Percentiles rank a stretch among this genome's conserved stretches.
Conservation (phyloP, 2,888 invertebrate genomes). For the Athrips mouffetella region DNA sequence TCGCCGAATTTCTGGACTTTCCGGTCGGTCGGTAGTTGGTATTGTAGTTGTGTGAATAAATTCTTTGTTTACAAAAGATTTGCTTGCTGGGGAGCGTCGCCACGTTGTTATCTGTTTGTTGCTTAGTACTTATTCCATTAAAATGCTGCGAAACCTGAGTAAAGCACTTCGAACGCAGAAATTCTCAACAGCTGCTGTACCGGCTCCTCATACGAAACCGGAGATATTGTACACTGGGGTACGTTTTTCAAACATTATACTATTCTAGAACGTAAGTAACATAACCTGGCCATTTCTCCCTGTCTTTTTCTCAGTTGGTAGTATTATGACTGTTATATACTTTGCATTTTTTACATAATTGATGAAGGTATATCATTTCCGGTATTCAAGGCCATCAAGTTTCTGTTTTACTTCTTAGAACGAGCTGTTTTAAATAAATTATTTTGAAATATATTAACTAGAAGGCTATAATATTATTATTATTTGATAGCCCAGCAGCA, state of each 20-base stretch:
- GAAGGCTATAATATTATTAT: too few relatives aligned
- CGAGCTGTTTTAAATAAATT: too few relatives aligned
- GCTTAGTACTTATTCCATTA: neutral
- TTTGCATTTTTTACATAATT: too few relatives aligned
- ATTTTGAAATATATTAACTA: too few relatives aligned
- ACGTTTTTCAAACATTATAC: slow-evolving; percentile 29
- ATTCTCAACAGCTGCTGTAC: slow-evolving; percentile 79
- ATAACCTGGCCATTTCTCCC: neutral
- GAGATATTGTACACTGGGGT: slow-evolving; percentile 88
- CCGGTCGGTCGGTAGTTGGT: too few relatives aligned
- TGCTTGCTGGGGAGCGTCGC: neutral
- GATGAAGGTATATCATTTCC: too few relatives aligned
- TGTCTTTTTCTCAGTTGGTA: too few relatives aligned
- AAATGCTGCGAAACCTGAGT: slow-evolving; percentile 57
- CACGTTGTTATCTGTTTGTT: neutral
- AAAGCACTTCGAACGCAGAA: slow-evolving; percentile 54
- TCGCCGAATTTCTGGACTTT: too few relatives aligned
- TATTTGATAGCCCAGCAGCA: too few relatives aligned
- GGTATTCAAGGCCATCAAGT: neutral
- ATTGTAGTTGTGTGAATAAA: too few relatives aligned
- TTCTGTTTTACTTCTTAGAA: neutral
- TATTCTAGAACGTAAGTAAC: neutral
- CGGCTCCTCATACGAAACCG: slow-evolving; percentile 82
- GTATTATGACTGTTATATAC: too few relatives aligned
- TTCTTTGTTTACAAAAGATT: neutral